Base-by-base conservation (phyloP, 2,888 invertebrate species). In the Cryptophagus acutangulus region DNA sequence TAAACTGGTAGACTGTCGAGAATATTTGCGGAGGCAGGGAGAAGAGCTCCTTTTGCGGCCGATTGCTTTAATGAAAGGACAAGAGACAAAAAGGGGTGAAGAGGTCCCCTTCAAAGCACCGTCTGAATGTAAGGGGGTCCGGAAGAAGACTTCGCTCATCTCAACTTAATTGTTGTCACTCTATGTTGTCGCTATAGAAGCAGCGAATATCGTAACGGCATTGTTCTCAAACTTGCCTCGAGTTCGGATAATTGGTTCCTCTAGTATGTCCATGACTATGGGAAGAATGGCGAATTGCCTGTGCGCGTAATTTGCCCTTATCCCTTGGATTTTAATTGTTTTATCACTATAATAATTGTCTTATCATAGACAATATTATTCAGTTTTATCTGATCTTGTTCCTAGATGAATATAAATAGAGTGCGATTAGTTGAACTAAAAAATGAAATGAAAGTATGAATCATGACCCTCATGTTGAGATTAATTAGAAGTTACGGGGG, bases 151-250 rank as follows among this genome's bases (percentile, higher is more conserved):
- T n/a, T n/a, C n/a, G n/a, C 38, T 15, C 31, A 15, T 40, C 36
- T 36, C 36, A 39, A 36, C 45, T 48, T 48, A 48, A 48, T 48
- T 46, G 46, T 43, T 43, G 46, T 43, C 45, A 45, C 43, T 36
- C 43, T 36, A n/a, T 31, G 5, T 28, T 12, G 8, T 2, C 16
- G 16, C 31, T 12, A 29, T 29, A 20, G 20, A 6, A 8, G 9
- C 20, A 29, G 10, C 8, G 29, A 26, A 16, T 5, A 41, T 39
- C 36, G 34, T 18, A n/a, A n/a, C 8, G 24, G 28, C 38, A 41
- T 47, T 44, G 41, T 48, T 42, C 40, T 38, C 34, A 36, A 26
- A 31, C 4, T 31, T 31, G 5, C 39, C 37, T 12, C 29, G 41
- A 41, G 45, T 33, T 45, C 33, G 41, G 20, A 36, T 42, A 46